Conservation (phyloP, 2,113 vertebrate species). For the Sminthopsis crassicaudata region DNA sequence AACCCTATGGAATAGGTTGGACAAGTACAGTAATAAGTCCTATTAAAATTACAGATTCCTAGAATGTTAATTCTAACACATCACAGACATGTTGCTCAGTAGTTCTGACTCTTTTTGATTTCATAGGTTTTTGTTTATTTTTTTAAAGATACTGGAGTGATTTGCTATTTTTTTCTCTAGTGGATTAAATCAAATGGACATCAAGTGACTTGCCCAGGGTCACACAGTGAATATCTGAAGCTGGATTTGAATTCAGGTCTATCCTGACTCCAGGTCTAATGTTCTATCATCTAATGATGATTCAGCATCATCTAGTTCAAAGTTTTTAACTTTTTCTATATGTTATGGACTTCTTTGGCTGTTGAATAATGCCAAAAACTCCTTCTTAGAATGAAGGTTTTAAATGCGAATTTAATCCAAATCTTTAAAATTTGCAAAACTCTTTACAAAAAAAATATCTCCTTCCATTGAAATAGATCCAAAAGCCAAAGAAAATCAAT, state of each 20-base stretch:
- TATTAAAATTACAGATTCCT: too few relatives aligned
- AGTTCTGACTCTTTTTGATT: background rate
- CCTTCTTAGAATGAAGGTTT: background rate
- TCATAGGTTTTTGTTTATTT: background rate
- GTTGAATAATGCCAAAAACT: background rate
- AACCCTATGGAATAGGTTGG: too few relatives aligned
- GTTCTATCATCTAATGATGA: background rate
- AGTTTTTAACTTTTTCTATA: background rate
- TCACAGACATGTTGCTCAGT: background rate
- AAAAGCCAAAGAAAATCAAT: background rate
- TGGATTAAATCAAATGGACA: background rate
- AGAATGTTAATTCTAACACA: too few relatives aligned
- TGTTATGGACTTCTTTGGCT: background rate
- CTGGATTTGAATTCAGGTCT: background rate
- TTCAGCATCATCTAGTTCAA: background rate
- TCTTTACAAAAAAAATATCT: too few relatives aligned
- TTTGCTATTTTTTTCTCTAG: background rate
- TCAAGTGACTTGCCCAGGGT: background rate
- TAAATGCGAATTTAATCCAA: background rate
- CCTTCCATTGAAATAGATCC: too few relatives aligned
- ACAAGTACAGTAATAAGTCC: too few relatives aligned
- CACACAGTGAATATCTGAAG: background rate
- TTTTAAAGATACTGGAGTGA: background rate
- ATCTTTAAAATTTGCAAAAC: too few relatives aligned
- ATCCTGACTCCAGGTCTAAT: background rate